Percentiles rank a stretch among this genome's conserved stretches.
Evolutionary conservation across 2,888 invertebrate species (phyloP).

Genomic region (Junonia oenone): DNA sequence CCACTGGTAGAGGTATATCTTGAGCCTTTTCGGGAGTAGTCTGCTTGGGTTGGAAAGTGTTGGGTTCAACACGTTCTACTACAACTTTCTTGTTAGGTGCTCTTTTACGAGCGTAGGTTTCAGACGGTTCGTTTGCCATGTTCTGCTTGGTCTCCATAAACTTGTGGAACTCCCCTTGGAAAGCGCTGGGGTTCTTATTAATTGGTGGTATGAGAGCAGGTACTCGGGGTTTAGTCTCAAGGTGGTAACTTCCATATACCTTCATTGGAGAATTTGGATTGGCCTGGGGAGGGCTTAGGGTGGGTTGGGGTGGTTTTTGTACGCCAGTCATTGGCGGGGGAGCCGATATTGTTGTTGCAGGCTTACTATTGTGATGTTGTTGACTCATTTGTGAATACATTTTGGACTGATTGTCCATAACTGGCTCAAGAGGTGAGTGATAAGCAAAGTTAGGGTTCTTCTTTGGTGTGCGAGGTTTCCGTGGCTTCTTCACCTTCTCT

Average conservation of each 20-base stretch:
- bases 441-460: constrained; percentile 39
- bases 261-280: constrained; percentile 24
- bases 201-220: constrained; percentile 50
- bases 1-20: constrained; percentile 49
- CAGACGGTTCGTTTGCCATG: background rate
- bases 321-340: too few species aligned
- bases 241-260: constrained; percentile 32
- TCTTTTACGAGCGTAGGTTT: constrained; percentile 18
- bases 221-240: constrained; percentile 41
- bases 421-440: constrained; percentile 50
- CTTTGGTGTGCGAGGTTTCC: constrained; percentile 57
- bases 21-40: constrained; percentile 27
- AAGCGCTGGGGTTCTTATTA: constrained; percentile 65
- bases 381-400: constrained; percentile 29
- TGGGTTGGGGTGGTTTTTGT: background rate
- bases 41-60: background rate
- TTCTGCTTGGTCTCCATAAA: constrained; percentile 46
- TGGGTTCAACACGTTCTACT: constrained; percentile 35
- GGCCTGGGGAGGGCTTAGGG: constrained; percentile 20
- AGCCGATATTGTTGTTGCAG: constrained; percentile 7
- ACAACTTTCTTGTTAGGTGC: constrained; percentile 30
- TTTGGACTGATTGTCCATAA: constrained; percentile 41
- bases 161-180: constrained; percentile 63
- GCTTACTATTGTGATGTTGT: background rate
- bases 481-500: constrained; percentile 50